These are phyloP conservation scores for Patella caerulea DNA, from an alignment of 2,888 invertebrate genomes.

Conservation along the genomic window DNA sequence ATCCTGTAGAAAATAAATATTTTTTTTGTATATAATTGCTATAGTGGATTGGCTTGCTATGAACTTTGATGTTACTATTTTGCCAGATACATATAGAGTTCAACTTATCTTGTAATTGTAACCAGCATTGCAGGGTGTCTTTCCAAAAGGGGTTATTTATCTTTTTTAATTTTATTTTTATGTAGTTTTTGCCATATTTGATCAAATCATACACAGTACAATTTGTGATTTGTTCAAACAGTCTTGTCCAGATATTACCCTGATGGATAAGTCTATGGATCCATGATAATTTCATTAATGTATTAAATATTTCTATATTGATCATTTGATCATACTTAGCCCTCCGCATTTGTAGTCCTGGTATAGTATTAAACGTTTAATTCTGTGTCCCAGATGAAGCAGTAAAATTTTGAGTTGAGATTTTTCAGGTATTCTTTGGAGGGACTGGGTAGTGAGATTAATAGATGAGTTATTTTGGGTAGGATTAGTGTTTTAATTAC, in stretches of 20 bases:
- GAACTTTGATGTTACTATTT: background rate
- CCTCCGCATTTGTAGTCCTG: background rate
- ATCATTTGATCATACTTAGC: background rate
- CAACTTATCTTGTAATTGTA: background rate
- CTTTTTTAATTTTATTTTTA: background rate
- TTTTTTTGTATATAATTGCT: background rate
- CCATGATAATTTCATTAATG: conserved; percentile 6
- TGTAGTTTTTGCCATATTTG: background rate
- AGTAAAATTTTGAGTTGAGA: background rate
- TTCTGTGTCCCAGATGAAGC: conserved; percentile 1
- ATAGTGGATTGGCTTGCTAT: background rate
- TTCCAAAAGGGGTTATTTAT: background rate
- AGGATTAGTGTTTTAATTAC: background rate
- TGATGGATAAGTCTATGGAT: background rate
- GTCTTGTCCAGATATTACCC: background rate
- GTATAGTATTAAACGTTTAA: background rate
- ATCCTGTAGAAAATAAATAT: background rate
- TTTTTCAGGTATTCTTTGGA: background rate
- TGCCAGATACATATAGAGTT: background rate
- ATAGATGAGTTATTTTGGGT: background rate
- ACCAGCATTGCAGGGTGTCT: background rate
- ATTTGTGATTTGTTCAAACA: background rate
- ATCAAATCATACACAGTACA: background rate
- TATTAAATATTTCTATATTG: background rate
- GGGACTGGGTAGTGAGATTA: background rate